Percentiles rank a stretch among this genome's conserved stretches.
phyloP scores from a whole-genome alignment of 2,113 vertebrate species.

The Gyps fulvus region DNA sequence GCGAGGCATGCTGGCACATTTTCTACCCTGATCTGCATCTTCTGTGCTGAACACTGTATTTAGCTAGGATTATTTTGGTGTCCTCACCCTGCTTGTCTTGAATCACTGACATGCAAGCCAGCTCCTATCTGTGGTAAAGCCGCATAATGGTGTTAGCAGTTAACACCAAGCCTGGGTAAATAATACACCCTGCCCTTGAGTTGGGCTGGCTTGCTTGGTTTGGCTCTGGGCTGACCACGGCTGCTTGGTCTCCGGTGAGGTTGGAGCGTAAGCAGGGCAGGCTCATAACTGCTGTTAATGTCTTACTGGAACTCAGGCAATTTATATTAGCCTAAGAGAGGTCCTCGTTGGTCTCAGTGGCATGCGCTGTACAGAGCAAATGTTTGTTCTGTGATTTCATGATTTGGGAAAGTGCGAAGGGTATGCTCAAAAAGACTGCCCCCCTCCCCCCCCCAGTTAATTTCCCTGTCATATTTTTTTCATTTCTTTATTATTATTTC shows the following conservation, averaged over 20 bases:
- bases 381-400: not conserved
- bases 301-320: not conserved
- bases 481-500: not conserved
- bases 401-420: not conserved
- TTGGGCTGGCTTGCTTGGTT: not conserved
- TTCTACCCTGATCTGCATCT: not conserved
- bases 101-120: not conserved
- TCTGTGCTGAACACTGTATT: slow-evolving; percentile 16
- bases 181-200: slow-evolving; percentile 13
- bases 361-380: not conserved
- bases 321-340: not conserved
- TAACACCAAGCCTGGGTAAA: slow-evolving; percentile 11
- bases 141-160: not conserved
- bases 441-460: not conserved
- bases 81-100: slow-evolving; percentile 23
- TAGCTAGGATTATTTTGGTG: not conserved
- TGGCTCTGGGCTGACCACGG: not conserved
- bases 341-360: not conserved
- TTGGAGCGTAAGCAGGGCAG: not conserved
- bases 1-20: not conserved
- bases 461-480: not conserved
- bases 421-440: not conserved
- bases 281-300: not conserved
- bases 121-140: not conserved
- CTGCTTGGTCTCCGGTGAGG: not conserved